phyloP scores from a whole-genome alignment of 2,113 vertebrate genomes.

The Chaetodon trifascialis region DNA sequence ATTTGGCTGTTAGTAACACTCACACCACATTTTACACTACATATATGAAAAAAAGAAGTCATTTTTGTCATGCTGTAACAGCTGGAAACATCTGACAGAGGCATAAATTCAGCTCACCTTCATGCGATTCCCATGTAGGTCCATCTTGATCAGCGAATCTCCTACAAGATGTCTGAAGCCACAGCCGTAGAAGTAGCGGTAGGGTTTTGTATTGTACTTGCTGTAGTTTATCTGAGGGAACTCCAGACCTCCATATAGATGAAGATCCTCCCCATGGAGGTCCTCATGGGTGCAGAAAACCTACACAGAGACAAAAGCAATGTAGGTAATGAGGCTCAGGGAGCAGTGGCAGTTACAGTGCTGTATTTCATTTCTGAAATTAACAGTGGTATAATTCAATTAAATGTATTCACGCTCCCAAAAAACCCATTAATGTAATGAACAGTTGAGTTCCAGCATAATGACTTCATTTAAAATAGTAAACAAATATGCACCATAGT shows the following conservation, averaged over 20 bases:
- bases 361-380: background rate
- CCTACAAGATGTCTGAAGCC: slow-evolving; percentile 90
- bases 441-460: no score
- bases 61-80: background rate
- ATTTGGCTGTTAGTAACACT: background rate
- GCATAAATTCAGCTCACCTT: slow-evolving; percentile 77
- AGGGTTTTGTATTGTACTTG: slow-evolving; percentile 84
- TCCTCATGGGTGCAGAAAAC: slow-evolving; percentile 89
- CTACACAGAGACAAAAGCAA: slow-evolving; percentile 70
- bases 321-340: background rate
- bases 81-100: background rate
- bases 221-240: slow-evolving; percentile 93
- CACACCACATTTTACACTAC: background rate
- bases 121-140: slow-evolving; percentile 86
- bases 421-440: background rate
- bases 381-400: background rate
- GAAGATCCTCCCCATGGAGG: slow-evolving; percentile 85
- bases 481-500: background rate
- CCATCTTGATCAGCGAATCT: slow-evolving; percentile 90
- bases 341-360: background rate
- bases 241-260: slow-evolving; percentile 88
- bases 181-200: slow-evolving; percentile 91
- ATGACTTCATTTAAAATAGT: no score
- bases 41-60: background rate
- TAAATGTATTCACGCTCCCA: background rate